Percentiles rank a stretch among this genome's conserved stretches.
Evolutionary conservation across 2,888 invertebrate genomes (phyloP).

Genomic region (Apamea anceps): DNA sequence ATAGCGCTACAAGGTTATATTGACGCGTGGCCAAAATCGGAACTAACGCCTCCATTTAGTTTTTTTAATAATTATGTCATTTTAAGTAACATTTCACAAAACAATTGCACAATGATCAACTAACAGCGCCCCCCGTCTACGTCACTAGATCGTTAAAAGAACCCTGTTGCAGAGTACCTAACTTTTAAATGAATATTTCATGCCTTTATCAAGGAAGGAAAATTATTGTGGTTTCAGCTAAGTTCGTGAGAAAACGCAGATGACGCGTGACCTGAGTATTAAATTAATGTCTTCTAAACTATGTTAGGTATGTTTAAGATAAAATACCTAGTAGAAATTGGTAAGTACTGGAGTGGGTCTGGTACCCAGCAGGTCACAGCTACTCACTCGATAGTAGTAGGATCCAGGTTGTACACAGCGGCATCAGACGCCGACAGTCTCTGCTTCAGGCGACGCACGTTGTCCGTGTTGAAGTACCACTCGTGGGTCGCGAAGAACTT

Average conservation of each 20-base stretch:
- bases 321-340: background rate
- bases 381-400: constrained; percentile 57
- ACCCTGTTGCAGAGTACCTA: background rate
- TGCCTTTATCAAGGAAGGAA: background rate
- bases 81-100: background rate
- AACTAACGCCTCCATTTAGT: background rate
- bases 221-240: background rate
- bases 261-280: background rate
- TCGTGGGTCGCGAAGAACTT: constrained; percentile 92
- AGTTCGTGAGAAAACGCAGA: constrained; percentile 5
- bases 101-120: background rate
- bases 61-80: background rate
- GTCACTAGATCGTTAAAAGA: background rate
- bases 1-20: background rate
- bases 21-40: background rate
- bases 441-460: constrained; percentile 32
- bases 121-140: background rate
- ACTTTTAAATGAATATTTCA: background rate
- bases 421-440: constrained; percentile 46
- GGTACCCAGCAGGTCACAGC: background rate
- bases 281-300: too few species aligned
- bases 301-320: background rate
- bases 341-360: background rate
- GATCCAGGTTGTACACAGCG: constrained; percentile 53
- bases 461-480: constrained; percentile 88